Conservation (phyloP, 2,113 vertebrate genomes). For the Probosciger aterrimus region DNA sequence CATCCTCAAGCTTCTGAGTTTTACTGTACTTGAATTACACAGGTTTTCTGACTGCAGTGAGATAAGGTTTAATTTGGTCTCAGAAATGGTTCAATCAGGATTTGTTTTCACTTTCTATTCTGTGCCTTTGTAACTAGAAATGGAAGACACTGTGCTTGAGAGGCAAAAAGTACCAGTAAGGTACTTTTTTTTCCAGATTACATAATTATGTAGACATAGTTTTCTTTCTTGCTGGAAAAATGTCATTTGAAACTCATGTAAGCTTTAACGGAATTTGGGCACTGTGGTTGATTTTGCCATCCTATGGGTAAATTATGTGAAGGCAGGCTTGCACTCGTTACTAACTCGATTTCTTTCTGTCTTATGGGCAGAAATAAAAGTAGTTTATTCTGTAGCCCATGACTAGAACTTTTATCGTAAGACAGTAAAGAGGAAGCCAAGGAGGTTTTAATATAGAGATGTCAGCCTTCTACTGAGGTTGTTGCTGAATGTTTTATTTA, state of each 20-base stretch:
- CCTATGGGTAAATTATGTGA: not conserved
- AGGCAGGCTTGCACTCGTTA: not conserved
- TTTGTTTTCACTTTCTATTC: not conserved
- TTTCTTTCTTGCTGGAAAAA: not conserved
- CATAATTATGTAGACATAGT: not conserved
- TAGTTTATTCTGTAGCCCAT: not conserved
- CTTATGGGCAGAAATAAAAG: not conserved
- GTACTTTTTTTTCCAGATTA: not conserved
- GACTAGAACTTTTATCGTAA: not conserved
- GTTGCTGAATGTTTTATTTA: not conserved
- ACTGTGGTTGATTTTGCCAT: not conserved
- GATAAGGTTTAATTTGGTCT: not conserved
- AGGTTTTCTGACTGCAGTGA: not conserved
- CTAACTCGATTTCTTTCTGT: not conserved
- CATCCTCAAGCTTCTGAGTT: not conserved
- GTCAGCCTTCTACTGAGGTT: not conserved
- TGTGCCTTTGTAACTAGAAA: not conserved
- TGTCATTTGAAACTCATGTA: not conserved
- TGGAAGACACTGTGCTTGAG: not conserved
- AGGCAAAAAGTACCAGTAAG: not conserved
- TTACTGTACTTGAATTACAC: not conserved
- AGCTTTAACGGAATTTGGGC: not conserved
- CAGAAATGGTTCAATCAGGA: not conserved
- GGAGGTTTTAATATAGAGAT: not conserved
- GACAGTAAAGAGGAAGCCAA: not conserved